Evolutionary conservation across 2,888 invertebrate genomes (phyloP), one percentile per base, ranked within the genome.

Genomic region (Pseudococcus longispinus): DNA sequence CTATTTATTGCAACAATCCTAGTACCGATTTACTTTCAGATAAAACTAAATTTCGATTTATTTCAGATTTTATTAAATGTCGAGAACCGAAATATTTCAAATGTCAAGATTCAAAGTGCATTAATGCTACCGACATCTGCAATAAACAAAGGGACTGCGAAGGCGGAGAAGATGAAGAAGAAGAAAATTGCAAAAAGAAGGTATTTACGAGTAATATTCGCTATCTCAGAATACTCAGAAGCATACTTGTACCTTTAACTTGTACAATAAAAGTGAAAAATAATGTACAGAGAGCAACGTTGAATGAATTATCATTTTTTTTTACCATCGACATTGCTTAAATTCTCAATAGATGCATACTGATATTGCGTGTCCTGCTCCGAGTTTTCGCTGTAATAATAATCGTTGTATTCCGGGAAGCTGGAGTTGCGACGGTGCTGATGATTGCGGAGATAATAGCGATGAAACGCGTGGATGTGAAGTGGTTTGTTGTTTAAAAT

Each of bases 81-180:
- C 84, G 84, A 29, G 20, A 18, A 18, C 84, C 82, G 26, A 74
- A 70, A 15, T 87, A 74, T 84, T 88, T 88, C 15, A 26, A 87
- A 51, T 88, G 88, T 70, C 20, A 65, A 0, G 86, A 87, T 23
- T 94, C 94, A 0, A 91, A 92, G 26, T 97, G 97, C 89, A 93
- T 97, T 85, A 92, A 93, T 8, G 82, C 65, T 26, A 60, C 84
- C 0, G 1, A 20, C 0, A 23, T 60, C 6, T 89, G 89, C 86
- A 95, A 97, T 90, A 93, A 93, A 0, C 91, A 92, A 9, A 91
- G 91, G 65, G 96, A 97, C 90, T 97, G 97, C 88, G 55, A 51
- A 1, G 91, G 91, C 85, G 89, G 89, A 4, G 90, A 91, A 3
- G 91, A 91, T 88, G 91, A 92, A 88, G 37, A 32, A 1, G 91